Conservation (phyloP, 1,140 invertebrate species). For the Goniozus legneri region DNA sequence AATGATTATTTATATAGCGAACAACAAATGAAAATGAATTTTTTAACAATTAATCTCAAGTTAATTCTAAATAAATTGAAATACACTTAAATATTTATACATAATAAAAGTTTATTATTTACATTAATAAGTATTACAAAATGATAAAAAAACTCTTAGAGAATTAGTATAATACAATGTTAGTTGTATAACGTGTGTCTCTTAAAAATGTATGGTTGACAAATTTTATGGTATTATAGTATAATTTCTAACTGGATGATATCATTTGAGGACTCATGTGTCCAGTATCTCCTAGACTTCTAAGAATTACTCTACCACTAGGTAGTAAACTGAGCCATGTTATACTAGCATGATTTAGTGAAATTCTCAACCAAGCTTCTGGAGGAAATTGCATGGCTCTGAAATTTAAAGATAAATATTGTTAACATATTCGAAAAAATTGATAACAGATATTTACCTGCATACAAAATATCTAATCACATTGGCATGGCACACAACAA, state of each 20-base stretch:
- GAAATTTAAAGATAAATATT: constrained; percentile 36
- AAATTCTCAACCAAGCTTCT: constrained; percentile 93
- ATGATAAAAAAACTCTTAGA: no score
- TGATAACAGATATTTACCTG: constrained; percentile 63
- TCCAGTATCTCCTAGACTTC: constrained; percentile 81
- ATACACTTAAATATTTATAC: no score
- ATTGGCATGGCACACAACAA: constrained; percentile 97
- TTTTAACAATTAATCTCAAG: not conserved
- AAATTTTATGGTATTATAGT: not conserved
- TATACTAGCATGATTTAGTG: constrained; percentile 88
- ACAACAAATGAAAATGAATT: not conserved
- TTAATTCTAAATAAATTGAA: no score
- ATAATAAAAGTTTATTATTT: no score
- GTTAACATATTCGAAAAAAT: constrained; percentile 2
- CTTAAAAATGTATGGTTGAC: not conserved
- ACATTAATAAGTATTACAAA: no score
- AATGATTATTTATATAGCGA: not conserved
- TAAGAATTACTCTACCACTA: constrained; percentile 79
- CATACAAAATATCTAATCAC: constrained; percentile 98
- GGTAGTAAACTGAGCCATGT: constrained; percentile 87
- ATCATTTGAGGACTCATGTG: constrained; percentile 77
- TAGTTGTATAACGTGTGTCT: constrained; percentile 4
- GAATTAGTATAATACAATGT: no score
- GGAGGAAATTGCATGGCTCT: constrained; percentile 96
- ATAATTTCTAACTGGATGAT: constrained; percentile 44